These are phyloP conservation scores for Sitobion miscanthi DNA, from an alignment of 1,140 invertebrate genomes.

Conservation along the genomic window DNA sequence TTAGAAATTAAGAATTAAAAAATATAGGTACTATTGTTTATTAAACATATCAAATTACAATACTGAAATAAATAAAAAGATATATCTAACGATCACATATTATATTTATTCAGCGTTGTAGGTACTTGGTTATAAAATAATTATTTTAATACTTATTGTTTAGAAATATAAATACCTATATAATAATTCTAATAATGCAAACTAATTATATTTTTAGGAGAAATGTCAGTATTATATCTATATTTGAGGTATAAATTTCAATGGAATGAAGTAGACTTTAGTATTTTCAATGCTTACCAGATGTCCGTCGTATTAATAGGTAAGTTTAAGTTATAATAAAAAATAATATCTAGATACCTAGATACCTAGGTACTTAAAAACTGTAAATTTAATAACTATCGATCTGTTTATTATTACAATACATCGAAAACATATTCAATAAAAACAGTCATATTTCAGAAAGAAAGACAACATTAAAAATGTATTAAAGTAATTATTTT, in stretches of 20 bases:
- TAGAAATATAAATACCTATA: not conserved
- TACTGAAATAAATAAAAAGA: not conserved
- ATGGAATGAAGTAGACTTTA: conserved; percentile 59
- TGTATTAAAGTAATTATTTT: too few relatives aligned
- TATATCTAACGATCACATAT: not conserved
- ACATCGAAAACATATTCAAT: not conserved
- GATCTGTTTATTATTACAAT: not conserved
- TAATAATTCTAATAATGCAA: not conserved
- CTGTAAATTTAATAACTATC: not conserved
- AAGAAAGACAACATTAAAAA: not conserved
- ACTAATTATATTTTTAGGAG: conserved; percentile 57
- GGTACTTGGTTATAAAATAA: not conserved
- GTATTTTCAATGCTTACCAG: conserved; percentile 58
- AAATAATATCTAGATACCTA: not conserved
- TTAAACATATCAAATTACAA: not conserved
- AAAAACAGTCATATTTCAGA: not conserved
- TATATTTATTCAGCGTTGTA: too few relatives aligned
- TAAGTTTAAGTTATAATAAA: not conserved
- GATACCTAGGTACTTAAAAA: not conserved
- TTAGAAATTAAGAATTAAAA: not conserved
- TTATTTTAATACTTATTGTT: not conserved
- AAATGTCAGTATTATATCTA: conserved; percentile 58
- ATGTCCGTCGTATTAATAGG: conserved; percentile 55
- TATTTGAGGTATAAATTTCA: conserved; percentile 59
- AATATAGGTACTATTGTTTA: too few relatives aligned